phyloP scores from a whole-genome alignment of 1,140 invertebrate species.

The Sogatella furcifera region DNA sequence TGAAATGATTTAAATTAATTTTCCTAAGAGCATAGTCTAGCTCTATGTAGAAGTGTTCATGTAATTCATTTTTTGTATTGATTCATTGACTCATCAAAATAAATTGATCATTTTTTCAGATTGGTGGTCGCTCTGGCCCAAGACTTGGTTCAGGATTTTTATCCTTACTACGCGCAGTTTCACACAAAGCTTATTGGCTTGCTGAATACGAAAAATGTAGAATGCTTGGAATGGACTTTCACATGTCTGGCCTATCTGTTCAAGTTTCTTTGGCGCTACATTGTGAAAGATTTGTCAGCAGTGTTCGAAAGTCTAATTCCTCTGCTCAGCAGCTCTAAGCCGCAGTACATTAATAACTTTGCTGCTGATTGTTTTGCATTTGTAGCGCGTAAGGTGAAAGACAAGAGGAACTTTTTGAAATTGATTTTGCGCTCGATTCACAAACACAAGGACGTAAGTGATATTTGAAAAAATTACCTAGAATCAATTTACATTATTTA shows the following conservation, averaged over 20 bases:
- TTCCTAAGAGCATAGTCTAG: too few species aligned
- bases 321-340: slow-evolving; percentile 54
- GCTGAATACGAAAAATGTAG: slow-evolving; percentile 63
- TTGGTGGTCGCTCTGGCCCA: slow-evolving; percentile 70
- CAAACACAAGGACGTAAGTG: slow-evolving; percentile 50
- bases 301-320: slow-evolving; percentile 65
- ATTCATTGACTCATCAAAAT: too few species aligned
- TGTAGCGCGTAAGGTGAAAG: slow-evolving; percentile 75
- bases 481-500: too few species aligned
- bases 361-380: slow-evolving; percentile 92
- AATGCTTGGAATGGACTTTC: slow-evolving; percentile 73
- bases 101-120: slow-evolving; percentile 46
- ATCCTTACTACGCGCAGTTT: slow-evolving; percentile 62
- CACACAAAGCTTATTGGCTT: slow-evolving; percentile 56
- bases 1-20: too few species aligned
- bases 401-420: slow-evolving; percentile 62
- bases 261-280: slow-evolving; percentile 71
- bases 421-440: slow-evolving; percentile 55
- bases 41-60: too few species aligned
- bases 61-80: too few species aligned
- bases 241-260: slow-evolving; percentile 78
- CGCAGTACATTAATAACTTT: slow-evolving; percentile 78
- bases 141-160: slow-evolving; percentile 80
- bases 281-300: slow-evolving; percentile 65
- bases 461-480: background rate